Evolutionary conservation across 2,888 invertebrate genomes (phyloP), one percentile per base, ranked within the genome.

Genomic region (Lepidochrysops patricia): DNA sequence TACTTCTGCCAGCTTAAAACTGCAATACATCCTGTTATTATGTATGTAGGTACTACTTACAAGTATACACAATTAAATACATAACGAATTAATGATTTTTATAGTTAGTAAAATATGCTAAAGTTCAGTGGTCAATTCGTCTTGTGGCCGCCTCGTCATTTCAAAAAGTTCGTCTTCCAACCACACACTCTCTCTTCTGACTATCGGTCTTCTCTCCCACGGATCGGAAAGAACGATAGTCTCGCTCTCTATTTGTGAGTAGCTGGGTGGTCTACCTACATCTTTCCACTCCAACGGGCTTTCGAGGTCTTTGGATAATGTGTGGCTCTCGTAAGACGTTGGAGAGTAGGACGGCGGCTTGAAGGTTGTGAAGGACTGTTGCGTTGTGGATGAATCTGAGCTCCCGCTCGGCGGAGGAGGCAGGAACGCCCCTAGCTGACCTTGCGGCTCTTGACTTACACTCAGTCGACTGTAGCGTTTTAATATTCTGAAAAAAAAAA

Each of bases 41-140:
- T n/a, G n/a, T n/a, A n/a, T n/a, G n/a, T n/a, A n/a, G n/a, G n/a
- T n/a, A n/a, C n/a, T n/a, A n/a, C n/a, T n/a, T n/a, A n/a, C n/a
- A n/a, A n/a, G n/a, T n/a, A 29, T 7, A 29, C 29, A 29, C 29
- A 29, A 29, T 1, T 29, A 9, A 29, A 29, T n/a, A n/a, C n/a
- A n/a, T n/a, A n/a, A n/a, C n/a, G n/a, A n/a, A n/a, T n/a, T n/a
- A n/a, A n/a, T n/a, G n/a, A n/a, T n/a, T n/a, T n/a, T n/a, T n/a
- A n/a, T n/a, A n/a, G n/a, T n/a, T n/a, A n/a, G n/a, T n/a, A n/a
- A n/a, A n/a, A n/a, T 19, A 43, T 19, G 63, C 84, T 89, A 96
- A 81, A 95, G 91, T 90, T 96, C 96, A 72, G 96, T 96, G 72
- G 96, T 96, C 70, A 96, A 94, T 87, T 96, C 96, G 82, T 96